Base-by-base conservation (phyloP, 2,113 vertebrate species). In the Eurystomus gularis region DNA sequence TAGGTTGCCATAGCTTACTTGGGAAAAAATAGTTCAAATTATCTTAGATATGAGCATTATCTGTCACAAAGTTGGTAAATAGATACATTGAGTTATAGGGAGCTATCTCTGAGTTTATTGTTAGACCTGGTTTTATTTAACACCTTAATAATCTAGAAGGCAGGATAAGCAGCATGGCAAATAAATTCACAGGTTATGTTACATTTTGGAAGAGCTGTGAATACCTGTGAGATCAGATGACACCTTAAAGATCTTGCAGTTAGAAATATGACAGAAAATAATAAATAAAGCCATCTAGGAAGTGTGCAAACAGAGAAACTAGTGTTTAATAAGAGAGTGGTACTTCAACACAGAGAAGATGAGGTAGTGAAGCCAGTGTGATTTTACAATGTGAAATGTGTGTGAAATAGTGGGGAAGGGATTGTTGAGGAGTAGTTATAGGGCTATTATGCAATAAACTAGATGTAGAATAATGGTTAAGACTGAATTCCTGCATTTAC, bases 61-160 rank as follows among this genome's bases (percentile, higher is more conserved):
- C 76, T 93, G 79, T 86, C 88, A 78, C 26, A 73, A 31, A 60
- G 42, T 52, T 95, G 73, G 65, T 83, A 90, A 90, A 88, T 55
- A 93, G 65, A 60, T 88, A 39, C 75, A 29, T 0, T 68, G 83
- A 96, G 48, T 89, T 86, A 75, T 33, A 88, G 64, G 58, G 55
- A 93, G 46, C 58, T 93, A 73, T 72, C 70, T 85, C n/a, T 9
- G 46, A 26, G 70, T 82, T 94, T 90, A 76, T 93, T 92, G 66
- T 78, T 95, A 86, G 82, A 65, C 42, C 58, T 92, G 66, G 31
- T 77, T 93, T 97, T 93, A 96, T 96, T 95, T 95, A 96, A 66
- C 58, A 83, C 82, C 42, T 79, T 93, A 92, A 96, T 96, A 95
- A 96, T 73, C 66, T 80, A 69, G 84, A 82, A 96, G 73, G 64